Percentiles rank a stretch among this genome's conserved stretches.
These are phyloP conservation scores for Didymodactylos carnosus DNA, from an alignment of 2,888 invertebrate species.

Conservation along the genomic window DNA sequence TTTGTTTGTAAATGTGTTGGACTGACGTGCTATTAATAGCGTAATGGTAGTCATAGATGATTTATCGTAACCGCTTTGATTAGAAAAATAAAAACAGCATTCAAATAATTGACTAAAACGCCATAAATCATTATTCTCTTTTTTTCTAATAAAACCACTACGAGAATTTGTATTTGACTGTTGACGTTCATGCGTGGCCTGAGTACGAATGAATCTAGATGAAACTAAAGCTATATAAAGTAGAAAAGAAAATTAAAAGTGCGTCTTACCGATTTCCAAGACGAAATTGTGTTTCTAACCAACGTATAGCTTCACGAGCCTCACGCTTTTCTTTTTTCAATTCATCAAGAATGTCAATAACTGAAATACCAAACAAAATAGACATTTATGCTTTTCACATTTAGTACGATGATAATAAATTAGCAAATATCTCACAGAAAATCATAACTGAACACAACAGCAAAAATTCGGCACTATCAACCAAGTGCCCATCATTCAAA, in stretches of 20 bases:
- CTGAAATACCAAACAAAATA: slow-evolving; percentile 37
- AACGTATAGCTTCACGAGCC: slow-evolving; percentile 74
- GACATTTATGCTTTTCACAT: slow-evolving; percentile 20
- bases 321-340: slow-evolving; percentile 61
- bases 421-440: too few relatives aligned
- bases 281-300: slow-evolving; percentile 68
- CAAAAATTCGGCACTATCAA: too few relatives aligned
- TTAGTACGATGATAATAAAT: not conserved
- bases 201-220: slow-evolving; percentile 48
- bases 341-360: slow-evolving; percentile 66
- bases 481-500: too few relatives aligned
- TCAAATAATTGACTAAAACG: slow-evolving; percentile 60
- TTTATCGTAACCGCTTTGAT: slow-evolving; percentile 17
- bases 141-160: too few relatives aligned
- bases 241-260: not conserved
- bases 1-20: not conserved
- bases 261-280: slow-evolving; percentile 55
- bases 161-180: slow-evolving; percentile 50
- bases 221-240: not conserved
- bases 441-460: too few relatives aligned
- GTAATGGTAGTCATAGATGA: not conserved
- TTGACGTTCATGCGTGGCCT: slow-evolving; percentile 61
- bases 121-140: slow-evolving; percentile 21
- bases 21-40: not conserved
- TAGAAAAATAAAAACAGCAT: slow-evolving; percentile 53